phyloP scores from a whole-genome alignment of 2,797 vertebrate species.

The Propithecus deckenii region DNA sequence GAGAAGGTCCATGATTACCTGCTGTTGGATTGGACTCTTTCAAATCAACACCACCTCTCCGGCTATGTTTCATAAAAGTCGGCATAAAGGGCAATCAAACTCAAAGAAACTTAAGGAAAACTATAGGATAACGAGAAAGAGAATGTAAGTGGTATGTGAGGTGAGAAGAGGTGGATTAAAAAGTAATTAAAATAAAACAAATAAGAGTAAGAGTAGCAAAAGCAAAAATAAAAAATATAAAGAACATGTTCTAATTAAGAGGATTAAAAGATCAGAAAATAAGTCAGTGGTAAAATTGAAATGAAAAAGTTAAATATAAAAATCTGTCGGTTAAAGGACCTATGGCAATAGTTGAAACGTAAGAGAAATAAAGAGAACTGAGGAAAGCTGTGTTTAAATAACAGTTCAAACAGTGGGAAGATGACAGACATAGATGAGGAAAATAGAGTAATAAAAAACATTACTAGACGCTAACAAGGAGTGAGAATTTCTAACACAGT shows the following conservation, averaged over 20 bases:
- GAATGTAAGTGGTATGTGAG: not conserved
- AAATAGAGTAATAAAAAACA: not conserved
- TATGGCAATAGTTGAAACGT: not conserved
- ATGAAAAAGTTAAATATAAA: not conserved
- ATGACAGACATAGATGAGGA: not conserved
- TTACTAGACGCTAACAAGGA: not conserved
- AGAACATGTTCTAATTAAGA: not conserved
- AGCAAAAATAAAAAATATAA: not conserved
- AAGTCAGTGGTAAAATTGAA: not conserved
- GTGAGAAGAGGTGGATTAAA: not conserved
- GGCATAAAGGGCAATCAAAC: not conserved
- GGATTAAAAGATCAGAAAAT: not conserved
- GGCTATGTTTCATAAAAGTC: not conserved
- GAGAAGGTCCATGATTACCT: not conserved
- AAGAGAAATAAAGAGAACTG: not conserved
- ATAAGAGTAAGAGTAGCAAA: not conserved
- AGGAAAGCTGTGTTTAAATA: not conserved
- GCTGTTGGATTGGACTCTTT: not conserved
- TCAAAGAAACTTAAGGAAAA: not conserved
- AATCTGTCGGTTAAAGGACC: not conserved
- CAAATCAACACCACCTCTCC: not conserved
- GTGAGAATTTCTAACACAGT: not conserved
- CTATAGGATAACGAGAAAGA: not conserved
- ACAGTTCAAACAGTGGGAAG: not conserved
- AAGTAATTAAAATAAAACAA: not conserved